phyloP scores from a whole-genome alignment of 2,113 vertebrate species.

The Chloropsis cyanopogon region DNA sequence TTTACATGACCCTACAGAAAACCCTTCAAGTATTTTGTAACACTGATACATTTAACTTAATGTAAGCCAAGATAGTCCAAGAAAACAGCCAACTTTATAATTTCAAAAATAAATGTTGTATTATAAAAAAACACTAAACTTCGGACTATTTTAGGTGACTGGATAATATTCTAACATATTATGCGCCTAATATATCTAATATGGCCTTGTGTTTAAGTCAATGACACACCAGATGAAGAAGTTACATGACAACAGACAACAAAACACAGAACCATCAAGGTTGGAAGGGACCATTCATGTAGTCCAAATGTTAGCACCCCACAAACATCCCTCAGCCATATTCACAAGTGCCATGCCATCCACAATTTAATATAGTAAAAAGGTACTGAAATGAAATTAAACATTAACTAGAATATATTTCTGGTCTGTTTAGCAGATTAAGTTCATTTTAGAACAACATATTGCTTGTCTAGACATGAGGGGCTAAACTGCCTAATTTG shows the following conservation, averaged over 20 bases:
- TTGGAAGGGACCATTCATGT: not conserved
- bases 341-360: not conserved
- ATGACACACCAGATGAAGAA: not conserved
- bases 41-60: not conserved
- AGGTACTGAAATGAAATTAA: not conserved
- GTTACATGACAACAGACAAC: not conserved
- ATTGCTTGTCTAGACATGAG: not conserved
- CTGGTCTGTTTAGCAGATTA: not conserved
- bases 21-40: not conserved
- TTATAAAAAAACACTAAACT: not conserved
- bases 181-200: not conserved
- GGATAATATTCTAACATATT: not conserved
- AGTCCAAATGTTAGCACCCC: not conserved
- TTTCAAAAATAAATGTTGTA: not conserved
- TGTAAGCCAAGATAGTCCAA: not conserved
- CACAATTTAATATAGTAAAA: not conserved
- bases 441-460: not conserved
- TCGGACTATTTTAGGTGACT: not conserved
- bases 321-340: not conserved
- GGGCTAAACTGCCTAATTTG: not conserved
- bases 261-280: not conserved
- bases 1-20: not conserved
- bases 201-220: not conserved
- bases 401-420: not conserved
- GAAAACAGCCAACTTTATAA: not conserved